These are phyloP conservation scores for Porites australiensis DNA, from an alignment of 64 coral and sea anemone species.

Conservation along the genomic window DNA sequence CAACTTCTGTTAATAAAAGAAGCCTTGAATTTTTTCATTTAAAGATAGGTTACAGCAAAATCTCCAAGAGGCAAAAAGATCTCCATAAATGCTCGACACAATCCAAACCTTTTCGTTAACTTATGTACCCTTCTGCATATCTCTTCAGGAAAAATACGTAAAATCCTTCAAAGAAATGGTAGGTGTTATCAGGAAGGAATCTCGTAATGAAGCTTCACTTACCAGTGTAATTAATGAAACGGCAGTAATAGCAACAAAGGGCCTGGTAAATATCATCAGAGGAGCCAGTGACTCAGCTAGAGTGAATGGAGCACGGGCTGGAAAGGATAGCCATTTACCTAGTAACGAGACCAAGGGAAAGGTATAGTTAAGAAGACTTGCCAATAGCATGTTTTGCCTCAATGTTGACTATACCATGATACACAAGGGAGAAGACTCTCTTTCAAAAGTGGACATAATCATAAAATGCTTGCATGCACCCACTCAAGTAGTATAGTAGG, in stretches of 20 bases:
- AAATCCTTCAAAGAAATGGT: slow-evolving; percentile 24
- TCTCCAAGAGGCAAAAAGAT: no score
- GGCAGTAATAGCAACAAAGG: background rate
- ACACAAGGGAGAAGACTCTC: no score
- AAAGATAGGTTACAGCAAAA: no score
- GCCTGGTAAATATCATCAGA: slow-evolving; percentile 9
- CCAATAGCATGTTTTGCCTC: no score
- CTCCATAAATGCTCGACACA: no score
- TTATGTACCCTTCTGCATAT: background rate
- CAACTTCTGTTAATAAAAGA: no score
- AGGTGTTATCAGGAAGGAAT: background rate
- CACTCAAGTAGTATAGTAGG: no score
- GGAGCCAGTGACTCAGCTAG: slow-evolving; percentile 18
- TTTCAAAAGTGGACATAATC: no score
- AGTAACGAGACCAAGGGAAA: background rate
- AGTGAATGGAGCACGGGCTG: background rate
- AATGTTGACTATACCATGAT: no score
- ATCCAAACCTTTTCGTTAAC: no score
- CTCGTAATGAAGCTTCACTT: background rate
- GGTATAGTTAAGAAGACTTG: background rate
- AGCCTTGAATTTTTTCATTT: no score
- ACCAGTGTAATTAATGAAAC: slow-evolving; percentile 7
- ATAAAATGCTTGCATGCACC: no score
- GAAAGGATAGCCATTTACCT: background rate
- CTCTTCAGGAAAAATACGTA: slow-evolving; percentile 16